phyloP scores from a whole-genome alignment of 2,888 invertebrate genomes.

The Heteropelma amictum region DNA sequence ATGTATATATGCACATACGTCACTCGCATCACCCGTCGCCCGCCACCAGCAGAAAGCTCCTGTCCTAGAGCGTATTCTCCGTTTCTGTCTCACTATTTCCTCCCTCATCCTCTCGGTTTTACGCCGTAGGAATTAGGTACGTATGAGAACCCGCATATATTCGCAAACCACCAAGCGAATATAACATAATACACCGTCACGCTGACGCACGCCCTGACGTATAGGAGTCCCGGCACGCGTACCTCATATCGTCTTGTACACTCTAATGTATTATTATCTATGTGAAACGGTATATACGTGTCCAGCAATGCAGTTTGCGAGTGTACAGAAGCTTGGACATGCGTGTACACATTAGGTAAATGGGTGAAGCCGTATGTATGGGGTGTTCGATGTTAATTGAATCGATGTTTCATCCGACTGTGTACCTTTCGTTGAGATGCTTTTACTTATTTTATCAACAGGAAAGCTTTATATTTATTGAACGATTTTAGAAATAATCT shows the following conservation, averaged over 20 bases:
- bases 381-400: neutral
- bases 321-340: neutral
- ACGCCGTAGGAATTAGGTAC: conserved; percentile 1
- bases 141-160: conserved; percentile 7
- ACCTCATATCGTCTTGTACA: conserved; percentile 38
- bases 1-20: conserved; percentile 16
- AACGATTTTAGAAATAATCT: too few relatives aligned
- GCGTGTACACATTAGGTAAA: neutral
- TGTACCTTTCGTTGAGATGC: too few relatives aligned
- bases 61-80: neutral
- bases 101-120: neutral
- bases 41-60: conserved; percentile 39
- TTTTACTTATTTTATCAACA: too few relatives aligned
- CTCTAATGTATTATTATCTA: conserved; percentile 38
- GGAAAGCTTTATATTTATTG: too few relatives aligned
- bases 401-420: neutral
- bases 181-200: conserved; percentile 62
- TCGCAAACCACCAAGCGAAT: conserved; percentile 28
- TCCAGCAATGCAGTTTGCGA: neutral
- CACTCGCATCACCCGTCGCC: conserved; percentile 6
- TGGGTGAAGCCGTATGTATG: neutral
- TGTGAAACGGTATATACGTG: conserved; percentile 8
- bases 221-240: conserved; percentile 54
- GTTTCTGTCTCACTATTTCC: neutral
- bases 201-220: conserved; percentile 70